phyloP scores from a whole-genome alignment of 2,888 invertebrate species.

The Fragum whitleyi region DNA sequence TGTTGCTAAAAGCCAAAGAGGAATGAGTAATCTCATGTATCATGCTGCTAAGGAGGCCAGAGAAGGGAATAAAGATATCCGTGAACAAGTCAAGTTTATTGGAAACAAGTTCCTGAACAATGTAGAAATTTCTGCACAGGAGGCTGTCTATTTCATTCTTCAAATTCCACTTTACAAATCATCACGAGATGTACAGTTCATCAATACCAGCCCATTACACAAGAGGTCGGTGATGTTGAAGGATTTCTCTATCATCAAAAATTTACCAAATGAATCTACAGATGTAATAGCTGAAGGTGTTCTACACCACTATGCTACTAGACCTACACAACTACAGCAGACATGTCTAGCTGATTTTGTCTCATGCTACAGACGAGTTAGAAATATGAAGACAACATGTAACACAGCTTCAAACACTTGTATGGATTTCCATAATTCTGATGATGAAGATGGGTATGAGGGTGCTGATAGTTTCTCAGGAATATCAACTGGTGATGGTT shows the following conservation, averaged over 20 bases:
- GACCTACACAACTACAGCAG: slow-evolving; percentile 15
- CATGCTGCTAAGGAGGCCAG: slow-evolving; percentile 49
- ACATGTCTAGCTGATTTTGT: slow-evolving; percentile 29
- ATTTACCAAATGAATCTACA: slow-evolving; percentile 48
- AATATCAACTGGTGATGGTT: neutral
- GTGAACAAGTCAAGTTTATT: slow-evolving; percentile 33
- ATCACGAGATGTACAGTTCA: slow-evolving; percentile 55
- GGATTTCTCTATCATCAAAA: slow-evolving; percentile 31
- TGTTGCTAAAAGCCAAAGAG: slow-evolving; percentile 60
- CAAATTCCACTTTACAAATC: slow-evolving; percentile 63
- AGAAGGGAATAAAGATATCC: slow-evolving; percentile 32
- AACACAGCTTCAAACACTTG: too few species aligned
- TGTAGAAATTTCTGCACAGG: slow-evolving; percentile 72
- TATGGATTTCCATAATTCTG: neutral
- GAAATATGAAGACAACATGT: too few species aligned
- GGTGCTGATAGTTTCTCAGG: too few species aligned
- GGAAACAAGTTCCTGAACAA: too few species aligned
- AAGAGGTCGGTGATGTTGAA: slow-evolving; percentile 69
- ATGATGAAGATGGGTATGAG: neutral
- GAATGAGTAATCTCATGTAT: slow-evolving; percentile 54
- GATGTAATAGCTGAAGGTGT: slow-evolving; percentile 22
- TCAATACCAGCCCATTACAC: slow-evolving; percentile 67
- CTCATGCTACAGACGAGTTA: slow-evolving; percentile 20
- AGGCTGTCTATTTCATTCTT: slow-evolving; percentile 68
- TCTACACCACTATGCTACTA: slow-evolving; percentile 16